Conservation (phyloP, 2,113 vertebrate genomes). For the Cranoglanis bouderius region DNA sequence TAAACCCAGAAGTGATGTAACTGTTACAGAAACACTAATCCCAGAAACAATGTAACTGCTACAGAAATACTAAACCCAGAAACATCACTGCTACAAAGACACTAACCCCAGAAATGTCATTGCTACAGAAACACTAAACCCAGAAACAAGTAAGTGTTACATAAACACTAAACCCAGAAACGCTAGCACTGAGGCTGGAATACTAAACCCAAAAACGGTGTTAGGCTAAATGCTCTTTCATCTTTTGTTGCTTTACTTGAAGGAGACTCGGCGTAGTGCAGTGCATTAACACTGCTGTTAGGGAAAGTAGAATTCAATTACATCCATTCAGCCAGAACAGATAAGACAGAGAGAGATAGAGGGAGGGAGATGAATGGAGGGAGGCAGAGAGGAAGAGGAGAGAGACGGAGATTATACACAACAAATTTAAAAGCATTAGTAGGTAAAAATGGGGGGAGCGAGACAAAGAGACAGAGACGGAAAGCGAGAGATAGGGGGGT, state of each 20-base stretch:
- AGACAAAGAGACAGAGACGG: background rate
- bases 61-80: background rate
- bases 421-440: constrained; percentile 5
- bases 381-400: constrained; percentile 45
- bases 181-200: background rate
- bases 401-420: constrained; percentile 4
- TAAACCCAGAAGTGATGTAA: background rate
- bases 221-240: background rate
- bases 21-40: background rate
- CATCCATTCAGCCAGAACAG: constrained; percentile 12
- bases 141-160: background rate
- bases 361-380: constrained; percentile 15
- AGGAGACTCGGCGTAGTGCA: background rate
- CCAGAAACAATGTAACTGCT: background rate
- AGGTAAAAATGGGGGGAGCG: background rate
- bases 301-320: constrained; percentile 13
- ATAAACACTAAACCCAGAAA: background rate
- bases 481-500: background rate
- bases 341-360: constrained; percentile 49
- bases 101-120: background rate
- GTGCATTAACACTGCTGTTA: constrained; percentile 7
- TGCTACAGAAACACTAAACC: background rate
- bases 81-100: background rate
- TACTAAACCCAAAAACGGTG: background rate
- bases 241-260: background rate